A percentile compares a stretch with the other conserved stretches of the same genome.
These are phyloP conservation scores for Arctopsyche grandis DNA, from an alignment of 1,140 invertebrate genomes.

Conservation along the genomic window DNA sequence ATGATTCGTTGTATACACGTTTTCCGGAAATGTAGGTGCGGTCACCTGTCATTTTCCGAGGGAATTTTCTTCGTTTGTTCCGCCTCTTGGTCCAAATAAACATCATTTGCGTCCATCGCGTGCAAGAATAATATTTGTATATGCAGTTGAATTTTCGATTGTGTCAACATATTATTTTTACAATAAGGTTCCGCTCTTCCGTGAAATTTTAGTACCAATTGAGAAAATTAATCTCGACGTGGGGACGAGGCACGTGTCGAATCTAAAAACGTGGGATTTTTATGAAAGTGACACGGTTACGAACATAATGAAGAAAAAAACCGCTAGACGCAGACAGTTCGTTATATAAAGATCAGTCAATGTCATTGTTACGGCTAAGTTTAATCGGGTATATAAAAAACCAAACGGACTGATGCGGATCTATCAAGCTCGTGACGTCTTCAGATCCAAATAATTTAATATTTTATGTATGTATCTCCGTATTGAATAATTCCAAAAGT, in stretches of 20 bases:
- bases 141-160: no score
- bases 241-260: no score
- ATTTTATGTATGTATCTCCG: not conserved
- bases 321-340: not conserved
- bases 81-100: not conserved
- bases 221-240: not conserved
- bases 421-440: no score
- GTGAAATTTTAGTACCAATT: not conserved
- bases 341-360: slow-evolving; percentile 20
- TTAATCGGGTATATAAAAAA: not conserved
- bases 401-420: no score
- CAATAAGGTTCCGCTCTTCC: not conserved
- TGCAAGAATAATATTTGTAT: not conserved
- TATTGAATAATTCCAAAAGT: no score
- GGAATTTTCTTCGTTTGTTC: not conserved
- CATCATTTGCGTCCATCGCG: not conserved
- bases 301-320: no score
- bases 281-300: no score
- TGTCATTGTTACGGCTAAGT: slow-evolving; percentile 9
- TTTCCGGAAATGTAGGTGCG: slow-evolving; percentile 25
- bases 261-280: no score
- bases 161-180: no score
- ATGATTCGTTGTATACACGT: not conserved
- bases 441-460: not conserved
- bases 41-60: not conserved